Conservation (phyloP, 2,113 vertebrate species). For the Meles meles region DNA sequence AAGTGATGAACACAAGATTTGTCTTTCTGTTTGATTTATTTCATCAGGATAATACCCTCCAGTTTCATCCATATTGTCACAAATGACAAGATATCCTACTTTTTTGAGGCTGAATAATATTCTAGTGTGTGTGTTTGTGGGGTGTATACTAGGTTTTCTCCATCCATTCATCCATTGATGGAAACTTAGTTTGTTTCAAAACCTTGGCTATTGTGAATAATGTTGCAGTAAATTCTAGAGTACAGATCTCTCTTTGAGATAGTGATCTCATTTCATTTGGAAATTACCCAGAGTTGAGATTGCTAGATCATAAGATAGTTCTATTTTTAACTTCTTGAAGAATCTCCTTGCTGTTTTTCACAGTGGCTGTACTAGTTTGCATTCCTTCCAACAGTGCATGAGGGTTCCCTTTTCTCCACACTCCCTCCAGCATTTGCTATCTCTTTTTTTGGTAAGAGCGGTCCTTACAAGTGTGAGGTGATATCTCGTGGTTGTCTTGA, state of each 20-base stretch:
- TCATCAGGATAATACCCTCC: neutral
- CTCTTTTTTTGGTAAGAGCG: neutral
- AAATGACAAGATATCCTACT: neutral
- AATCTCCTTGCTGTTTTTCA: neutral
- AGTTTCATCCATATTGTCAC: neutral
- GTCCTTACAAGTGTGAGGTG: neutral
- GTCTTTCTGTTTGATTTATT: neutral
- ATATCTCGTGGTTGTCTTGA: neutral
- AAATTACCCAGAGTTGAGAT: neutral
- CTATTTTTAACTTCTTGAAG: neutral
- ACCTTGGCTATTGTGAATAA: neutral
- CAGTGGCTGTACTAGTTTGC: neutral
- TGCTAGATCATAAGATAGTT: neutral
- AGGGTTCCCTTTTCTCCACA: neutral
- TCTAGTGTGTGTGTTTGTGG: neutral
- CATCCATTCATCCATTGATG: neutral
- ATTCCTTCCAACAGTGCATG: neutral
- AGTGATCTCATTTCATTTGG: neutral
- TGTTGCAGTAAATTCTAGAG: neutral
- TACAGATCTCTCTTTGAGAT: neutral
- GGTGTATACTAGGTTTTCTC: neutral
- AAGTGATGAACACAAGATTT: neutral
- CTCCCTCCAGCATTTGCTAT: neutral
- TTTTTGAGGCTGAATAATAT: neutral
- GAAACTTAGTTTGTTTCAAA: neutral